These are phyloP conservation scores for Leptodactylus fuscus DNA, from an alignment of 2,113 vertebrate species.

Conservation along the genomic window DNA sequence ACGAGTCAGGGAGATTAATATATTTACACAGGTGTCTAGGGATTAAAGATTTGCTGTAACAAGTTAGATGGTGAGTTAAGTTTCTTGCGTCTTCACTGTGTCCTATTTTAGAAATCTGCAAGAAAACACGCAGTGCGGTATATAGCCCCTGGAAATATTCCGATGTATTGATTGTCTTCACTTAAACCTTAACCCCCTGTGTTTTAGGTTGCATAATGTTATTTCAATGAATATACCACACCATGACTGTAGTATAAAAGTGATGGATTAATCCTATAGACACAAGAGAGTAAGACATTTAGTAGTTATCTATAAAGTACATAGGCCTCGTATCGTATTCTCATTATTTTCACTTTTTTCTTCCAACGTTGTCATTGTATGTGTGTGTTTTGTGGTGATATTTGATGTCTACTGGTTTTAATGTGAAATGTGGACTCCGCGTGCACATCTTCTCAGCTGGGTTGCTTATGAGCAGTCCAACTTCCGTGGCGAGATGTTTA, in stretches of 20 bases:
- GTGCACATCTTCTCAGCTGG: slow-evolving; percentile 76
- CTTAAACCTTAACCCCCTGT: not conserved
- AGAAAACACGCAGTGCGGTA: not conserved
- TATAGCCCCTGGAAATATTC: not conserved
- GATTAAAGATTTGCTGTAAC: not conserved
- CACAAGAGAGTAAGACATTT: not conserved
- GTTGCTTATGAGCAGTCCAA: slow-evolving; percentile 92
- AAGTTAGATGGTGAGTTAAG: not conserved
- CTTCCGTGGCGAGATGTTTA: slow-evolving; percentile 95
- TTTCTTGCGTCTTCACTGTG: not conserved
- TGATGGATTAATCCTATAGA: not conserved
- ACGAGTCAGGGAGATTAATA: not conserved
- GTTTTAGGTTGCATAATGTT: not conserved
- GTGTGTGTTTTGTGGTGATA: slow-evolving; percentile 13
- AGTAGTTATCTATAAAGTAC: not conserved
- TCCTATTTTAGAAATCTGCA: not conserved
- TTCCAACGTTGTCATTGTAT: slow-evolving; percentile 18
- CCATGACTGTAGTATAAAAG: not conserved
- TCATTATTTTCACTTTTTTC: slow-evolving; percentile 38
- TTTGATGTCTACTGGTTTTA: rapidly evolving
- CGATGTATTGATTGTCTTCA: not conserved
- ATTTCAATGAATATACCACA: not conserved
- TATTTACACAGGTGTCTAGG: not conserved
- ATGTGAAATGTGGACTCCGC: slow-evolving; percentile 52
- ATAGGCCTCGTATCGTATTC: not conserved